Percentiles rank a stretch among this genome's conserved stretches.
phyloP scores from a whole-genome alignment of 2,113 vertebrate genomes.

The Scartelaos histophorus region DNA sequence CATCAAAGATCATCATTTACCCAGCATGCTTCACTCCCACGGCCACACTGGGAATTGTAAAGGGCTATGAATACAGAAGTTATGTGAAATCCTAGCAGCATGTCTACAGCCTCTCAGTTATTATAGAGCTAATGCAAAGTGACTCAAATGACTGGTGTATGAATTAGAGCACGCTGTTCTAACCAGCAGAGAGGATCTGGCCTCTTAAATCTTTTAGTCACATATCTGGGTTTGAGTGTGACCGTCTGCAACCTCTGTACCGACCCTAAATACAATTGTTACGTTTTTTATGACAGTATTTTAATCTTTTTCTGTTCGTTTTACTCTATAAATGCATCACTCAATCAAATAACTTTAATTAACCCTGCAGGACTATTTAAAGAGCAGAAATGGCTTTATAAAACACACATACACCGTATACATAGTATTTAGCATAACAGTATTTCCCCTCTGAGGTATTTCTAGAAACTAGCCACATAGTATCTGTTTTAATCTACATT shows the following conservation, averaged over 20 bases:
- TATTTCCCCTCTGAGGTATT: not conserved
- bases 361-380: no score
- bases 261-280: not conserved
- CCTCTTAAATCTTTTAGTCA: not conserved
- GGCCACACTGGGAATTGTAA: slow-evolving; percentile 41
- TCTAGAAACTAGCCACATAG: not conserved
- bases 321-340: no score
- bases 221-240: not conserved
- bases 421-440: no score
- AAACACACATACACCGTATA: no score
- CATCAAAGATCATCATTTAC: slow-evolving; percentile 44
- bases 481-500: not conserved
- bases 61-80: slow-evolving; percentile 43
- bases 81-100: slow-evolving; percentile 17
- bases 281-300: not conserved
- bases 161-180: slow-evolving; percentile 9
- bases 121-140: slow-evolving; percentile 32
- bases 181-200: not conserved
- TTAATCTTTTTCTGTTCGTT: no score
- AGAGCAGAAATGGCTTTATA: not conserved
- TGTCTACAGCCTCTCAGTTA: not conserved
- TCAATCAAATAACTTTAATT: no score
- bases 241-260: no score
- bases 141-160: slow-evolving; percentile 25
- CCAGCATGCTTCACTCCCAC: slow-evolving; percentile 31